Evolutionary conservation across 2,113 vertebrate genomes (phyloP).

Genomic region (Equus przewalskii): DNA sequence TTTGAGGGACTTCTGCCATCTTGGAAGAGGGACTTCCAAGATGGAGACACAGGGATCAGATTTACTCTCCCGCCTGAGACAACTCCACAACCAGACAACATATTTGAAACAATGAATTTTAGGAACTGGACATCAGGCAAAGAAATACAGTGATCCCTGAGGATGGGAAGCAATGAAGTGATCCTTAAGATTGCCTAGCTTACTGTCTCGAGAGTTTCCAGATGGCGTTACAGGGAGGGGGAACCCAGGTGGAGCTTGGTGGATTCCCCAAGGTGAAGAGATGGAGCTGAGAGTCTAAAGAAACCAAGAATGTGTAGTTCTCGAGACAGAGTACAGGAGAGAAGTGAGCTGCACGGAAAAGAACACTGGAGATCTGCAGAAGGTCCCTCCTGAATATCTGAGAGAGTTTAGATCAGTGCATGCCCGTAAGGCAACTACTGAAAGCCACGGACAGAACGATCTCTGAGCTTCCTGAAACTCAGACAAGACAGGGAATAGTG

Average conservation of each 20-base stretch:
- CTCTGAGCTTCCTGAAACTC: neutral
- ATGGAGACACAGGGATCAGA: neutral
- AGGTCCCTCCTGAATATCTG: neutral
- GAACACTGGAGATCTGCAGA: neutral
- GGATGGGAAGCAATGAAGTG: neutral
- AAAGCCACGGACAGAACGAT: neutral
- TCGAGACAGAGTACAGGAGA: neutral
- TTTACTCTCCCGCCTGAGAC: neutral
- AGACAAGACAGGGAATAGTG: neutral
- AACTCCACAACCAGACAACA: neutral
- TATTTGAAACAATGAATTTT: neutral
- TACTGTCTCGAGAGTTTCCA: neutral
- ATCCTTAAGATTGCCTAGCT: neutral
- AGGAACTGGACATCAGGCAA: neutral
- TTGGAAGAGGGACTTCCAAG: neutral
- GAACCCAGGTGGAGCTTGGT: neutral
- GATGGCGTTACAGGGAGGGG: neutral
- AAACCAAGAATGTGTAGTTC: neutral
- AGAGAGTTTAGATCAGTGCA: neutral
- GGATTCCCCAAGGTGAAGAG: neutral
- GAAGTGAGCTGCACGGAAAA: neutral
- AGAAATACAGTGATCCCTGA: neutral
- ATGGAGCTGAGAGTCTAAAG: neutral
- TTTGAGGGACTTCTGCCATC: neutral
- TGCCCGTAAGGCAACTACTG: neutral